Conservation (phyloP, 2,888 invertebrate species). For the Rotaria magnacalcarata region DNA sequence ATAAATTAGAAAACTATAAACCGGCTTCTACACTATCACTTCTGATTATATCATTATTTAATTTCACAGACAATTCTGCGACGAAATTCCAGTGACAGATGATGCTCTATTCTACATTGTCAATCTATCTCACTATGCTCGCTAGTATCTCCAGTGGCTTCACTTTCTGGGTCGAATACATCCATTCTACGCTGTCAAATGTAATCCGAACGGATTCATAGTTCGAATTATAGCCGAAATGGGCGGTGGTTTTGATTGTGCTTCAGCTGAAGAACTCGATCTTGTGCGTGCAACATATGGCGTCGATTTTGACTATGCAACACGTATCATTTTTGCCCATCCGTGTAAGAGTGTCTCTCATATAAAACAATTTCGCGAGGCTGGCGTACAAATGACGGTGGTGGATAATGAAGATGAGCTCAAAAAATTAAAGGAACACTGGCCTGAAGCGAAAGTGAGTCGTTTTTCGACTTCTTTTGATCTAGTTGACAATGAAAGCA, state of each 20-base stretch:
- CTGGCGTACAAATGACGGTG: constrained; percentile 5
- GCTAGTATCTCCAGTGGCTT: neutral
- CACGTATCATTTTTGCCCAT: constrained; percentile 15
- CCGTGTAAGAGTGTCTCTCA: neutral
- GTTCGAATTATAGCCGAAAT: neutral
- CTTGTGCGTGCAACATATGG: neutral
- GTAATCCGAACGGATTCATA: neutral
- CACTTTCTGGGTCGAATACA: neutral
- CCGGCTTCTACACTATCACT: too few relatives aligned
- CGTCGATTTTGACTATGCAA: neutral
- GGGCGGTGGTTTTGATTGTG: constrained; percentile 12
- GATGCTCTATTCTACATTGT: constrained; percentile 5
- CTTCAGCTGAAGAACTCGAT: neutral
- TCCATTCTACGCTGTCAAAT: constrained; percentile 3
- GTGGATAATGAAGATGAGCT: constrained; percentile 10
- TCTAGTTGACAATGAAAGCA: too few relatives aligned
- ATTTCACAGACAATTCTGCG: neutral
- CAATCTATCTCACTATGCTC: constrained; percentile 1
- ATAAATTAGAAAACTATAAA: too few relatives aligned
- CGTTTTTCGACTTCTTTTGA: too few relatives aligned
- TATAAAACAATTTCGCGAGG: neutral
- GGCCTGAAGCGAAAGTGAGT: constrained; percentile 3
- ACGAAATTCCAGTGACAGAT: neutral
- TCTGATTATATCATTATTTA: too few relatives aligned
- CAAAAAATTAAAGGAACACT: neutral